Conservation (phyloP, 2,888 invertebrate species). For the Calliopum simillimum region DNA sequence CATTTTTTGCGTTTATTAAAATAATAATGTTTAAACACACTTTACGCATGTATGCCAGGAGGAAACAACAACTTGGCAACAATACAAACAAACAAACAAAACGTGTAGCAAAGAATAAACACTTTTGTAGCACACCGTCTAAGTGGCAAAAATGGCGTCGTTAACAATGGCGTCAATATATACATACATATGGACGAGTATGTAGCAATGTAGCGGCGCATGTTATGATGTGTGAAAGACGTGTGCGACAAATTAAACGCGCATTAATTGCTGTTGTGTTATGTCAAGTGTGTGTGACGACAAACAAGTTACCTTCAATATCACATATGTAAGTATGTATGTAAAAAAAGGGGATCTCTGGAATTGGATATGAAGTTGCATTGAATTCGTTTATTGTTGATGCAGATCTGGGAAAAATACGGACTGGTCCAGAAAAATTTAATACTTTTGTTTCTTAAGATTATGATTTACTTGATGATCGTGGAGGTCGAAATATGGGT, state of each 20-base stretch:
- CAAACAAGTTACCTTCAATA: too few relatives aligned
- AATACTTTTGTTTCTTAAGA: too few relatives aligned
- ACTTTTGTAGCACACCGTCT: conserved; percentile 3
- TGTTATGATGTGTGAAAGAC: conserved; percentile 47
- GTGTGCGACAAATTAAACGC: conserved; percentile 50
- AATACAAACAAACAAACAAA: not conserved
- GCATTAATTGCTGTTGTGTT: conserved; percentile 40
- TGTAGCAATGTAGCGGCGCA: too few relatives aligned
- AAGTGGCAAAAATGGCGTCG: conserved; percentile 16
- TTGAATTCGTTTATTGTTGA: too few relatives aligned
- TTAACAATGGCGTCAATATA: conserved; percentile 22
- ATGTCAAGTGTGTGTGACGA: not conserved
- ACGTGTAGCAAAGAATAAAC: not conserved
- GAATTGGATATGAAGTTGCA: too few relatives aligned
- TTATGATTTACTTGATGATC: too few relatives aligned
- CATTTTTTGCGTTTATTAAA: conserved; percentile 25
- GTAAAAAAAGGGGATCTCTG: too few relatives aligned
- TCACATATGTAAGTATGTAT: too few relatives aligned
- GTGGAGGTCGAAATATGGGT: too few relatives aligned
- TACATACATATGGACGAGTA: too few relatives aligned
- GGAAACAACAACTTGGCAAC: not conserved
- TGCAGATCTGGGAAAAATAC: too few relatives aligned
- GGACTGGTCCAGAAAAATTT: too few relatives aligned
- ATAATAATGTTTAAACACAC: conserved; percentile 26
- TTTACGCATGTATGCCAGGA: not conserved